phyloP scores from a whole-genome alignment of 2,888 invertebrate genomes.

The Oxytorus armatus region DNA sequence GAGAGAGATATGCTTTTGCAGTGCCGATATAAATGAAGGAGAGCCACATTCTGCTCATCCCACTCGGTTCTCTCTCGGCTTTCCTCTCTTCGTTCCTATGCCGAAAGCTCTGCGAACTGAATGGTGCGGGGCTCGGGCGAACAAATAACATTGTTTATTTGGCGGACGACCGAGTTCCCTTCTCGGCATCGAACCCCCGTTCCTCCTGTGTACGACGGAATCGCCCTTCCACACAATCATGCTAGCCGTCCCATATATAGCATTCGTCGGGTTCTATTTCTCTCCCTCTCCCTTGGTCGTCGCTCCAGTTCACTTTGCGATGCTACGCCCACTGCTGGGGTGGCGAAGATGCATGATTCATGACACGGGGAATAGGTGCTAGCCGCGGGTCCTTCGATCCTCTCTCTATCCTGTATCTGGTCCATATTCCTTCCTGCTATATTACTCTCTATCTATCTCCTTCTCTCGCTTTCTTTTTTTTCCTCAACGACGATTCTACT shows the following conservation, averaged over 20 bases:
- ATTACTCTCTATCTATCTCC: constrained; percentile 40
- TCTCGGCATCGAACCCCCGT: constrained; percentile 66
- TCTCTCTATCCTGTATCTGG: constrained; percentile 47
- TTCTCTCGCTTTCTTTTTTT: constrained; percentile 40
- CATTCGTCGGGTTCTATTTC: constrained; percentile 30
- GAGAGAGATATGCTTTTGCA: constrained; percentile 24
- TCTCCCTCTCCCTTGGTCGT: constrained; percentile 37
- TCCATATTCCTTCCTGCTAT: constrained; percentile 57
- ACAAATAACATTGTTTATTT: constrained; percentile 83
- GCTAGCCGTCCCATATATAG: constrained; percentile 42
- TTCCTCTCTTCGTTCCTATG: constrained; percentile 9
- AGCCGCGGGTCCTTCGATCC: constrained; percentile 67
- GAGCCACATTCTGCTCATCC: constrained; percentile 42
- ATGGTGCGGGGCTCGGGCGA: constrained; percentile 72
- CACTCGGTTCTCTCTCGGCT: constrained; percentile 35
- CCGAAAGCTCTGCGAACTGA: constrained; percentile 65
- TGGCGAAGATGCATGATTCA: constrained; percentile 81
- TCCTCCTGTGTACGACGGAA: constrained; percentile 44
- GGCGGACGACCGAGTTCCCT: constrained; percentile 74
- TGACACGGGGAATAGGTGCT: constrained; percentile 75
- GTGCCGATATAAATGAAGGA: constrained; percentile 23
- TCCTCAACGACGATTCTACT: constrained; percentile 52
- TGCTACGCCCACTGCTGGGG: constrained; percentile 65
- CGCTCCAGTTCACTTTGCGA: constrained; percentile 71
- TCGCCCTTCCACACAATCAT: constrained; percentile 18